Conservation (phyloP, 2,888 invertebrate genomes). For the Conchocele bisecta region DNA sequence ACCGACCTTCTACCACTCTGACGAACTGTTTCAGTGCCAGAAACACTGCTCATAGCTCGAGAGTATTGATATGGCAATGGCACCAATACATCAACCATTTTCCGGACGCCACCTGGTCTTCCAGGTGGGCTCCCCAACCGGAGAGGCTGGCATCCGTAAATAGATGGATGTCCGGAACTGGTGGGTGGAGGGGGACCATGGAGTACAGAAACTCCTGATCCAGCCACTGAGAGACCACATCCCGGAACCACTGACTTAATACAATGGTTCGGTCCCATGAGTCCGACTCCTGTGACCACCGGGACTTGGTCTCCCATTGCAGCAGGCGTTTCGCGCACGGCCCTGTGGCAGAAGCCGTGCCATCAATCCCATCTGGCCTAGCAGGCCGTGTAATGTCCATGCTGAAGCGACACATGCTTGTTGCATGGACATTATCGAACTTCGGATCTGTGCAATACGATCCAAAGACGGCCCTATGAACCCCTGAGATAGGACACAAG, state of each 20-base stretch:
- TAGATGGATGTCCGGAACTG: background rate
- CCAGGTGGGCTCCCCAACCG: background rate
- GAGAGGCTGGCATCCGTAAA: background rate
- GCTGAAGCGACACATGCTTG: too few relatives aligned
- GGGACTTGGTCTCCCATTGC: background rate
- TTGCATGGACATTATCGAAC: too few relatives aligned
- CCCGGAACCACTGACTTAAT: background rate
- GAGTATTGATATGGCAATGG: too few relatives aligned
- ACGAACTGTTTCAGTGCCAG: too few relatives aligned
- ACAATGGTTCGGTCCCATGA: background rate
- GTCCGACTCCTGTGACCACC: background rate
- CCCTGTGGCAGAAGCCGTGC: background rate
- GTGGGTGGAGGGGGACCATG: background rate
- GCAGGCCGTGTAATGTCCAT: background rate
- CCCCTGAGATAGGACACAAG: too few relatives aligned
- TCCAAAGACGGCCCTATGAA: too few relatives aligned
- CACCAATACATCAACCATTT: too few relatives aligned
- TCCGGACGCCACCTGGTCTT: too few relatives aligned
- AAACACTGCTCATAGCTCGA: too few relatives aligned
- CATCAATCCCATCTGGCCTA: background rate
- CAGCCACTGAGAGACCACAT: background rate
- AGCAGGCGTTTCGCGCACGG: background rate
- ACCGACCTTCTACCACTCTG: too few relatives aligned
- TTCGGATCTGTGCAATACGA: too few relatives aligned
- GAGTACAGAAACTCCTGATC: background rate